Conservation (phyloP, 2,797 vertebrate genomes). For the Allenopithecus nigroviridis region DNA sequence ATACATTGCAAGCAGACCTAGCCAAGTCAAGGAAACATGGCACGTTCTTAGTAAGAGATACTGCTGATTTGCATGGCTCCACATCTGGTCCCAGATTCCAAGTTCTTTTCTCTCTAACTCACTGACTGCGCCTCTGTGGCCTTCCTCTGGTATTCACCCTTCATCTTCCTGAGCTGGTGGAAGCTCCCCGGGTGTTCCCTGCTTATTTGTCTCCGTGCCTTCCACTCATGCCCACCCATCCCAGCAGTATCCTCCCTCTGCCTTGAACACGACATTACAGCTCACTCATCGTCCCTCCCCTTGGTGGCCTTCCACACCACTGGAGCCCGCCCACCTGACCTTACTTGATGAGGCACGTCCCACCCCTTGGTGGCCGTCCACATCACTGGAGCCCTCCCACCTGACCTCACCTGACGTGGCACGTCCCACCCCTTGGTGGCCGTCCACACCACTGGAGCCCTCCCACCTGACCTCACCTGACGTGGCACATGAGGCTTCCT, state of each 20-base stretch:
- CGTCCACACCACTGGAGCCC: neutral
- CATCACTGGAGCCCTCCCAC: too few relatives aligned
- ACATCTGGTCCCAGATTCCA: too few relatives aligned
- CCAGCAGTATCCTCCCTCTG: rapidly evolving
- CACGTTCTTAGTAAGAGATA: neutral
- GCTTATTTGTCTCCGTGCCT: rapidly evolving
- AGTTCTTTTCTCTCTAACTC: neutral
- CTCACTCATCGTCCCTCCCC: rapidly evolving
- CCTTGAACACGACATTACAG: too few relatives aligned
- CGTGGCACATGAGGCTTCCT: neutral
- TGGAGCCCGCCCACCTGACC: neutral
- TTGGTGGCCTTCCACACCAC: neutral
- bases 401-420: too few relatives aligned
- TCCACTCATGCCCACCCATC: too few relatives aligned
- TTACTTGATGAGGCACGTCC: rapidly evolving
- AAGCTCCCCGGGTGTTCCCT: rapidly evolving
- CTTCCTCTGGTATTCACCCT: too few relatives aligned
- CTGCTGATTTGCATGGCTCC: too few relatives aligned
- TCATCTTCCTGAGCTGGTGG: rapidly evolving
- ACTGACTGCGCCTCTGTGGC: rapidly evolving
- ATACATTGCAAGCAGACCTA: rapidly evolving
- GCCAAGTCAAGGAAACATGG: rapidly evolving
- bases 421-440: rapidly evolving
- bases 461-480: neutral
- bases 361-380: too few relatives aligned